phyloP scores from a whole-genome alignment of 2,888 invertebrate species.

The Drosophila nr. fundita region DNA sequence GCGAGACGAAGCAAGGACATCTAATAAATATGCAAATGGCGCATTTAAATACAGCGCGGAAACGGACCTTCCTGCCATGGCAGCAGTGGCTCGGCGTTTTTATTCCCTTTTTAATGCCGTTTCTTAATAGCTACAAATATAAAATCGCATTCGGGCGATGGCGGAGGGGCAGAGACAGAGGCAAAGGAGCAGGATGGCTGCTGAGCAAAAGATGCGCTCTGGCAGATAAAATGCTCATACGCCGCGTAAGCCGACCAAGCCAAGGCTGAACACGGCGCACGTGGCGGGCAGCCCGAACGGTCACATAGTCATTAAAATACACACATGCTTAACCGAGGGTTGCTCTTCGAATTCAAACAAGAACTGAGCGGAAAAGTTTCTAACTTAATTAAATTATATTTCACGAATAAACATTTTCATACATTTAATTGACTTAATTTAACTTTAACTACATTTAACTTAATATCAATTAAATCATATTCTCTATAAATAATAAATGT shows the following conservation, averaged over 20 bases:
- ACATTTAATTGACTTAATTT: background rate
- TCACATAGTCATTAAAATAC: conserved; percentile 73
- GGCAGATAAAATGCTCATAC: conserved; percentile 71
- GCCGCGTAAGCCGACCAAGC: conserved; percentile 65
- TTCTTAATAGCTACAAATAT: conserved; percentile 79
- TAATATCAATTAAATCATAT: background rate
- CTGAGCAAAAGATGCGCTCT: conserved; percentile 55
- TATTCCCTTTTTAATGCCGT: conserved; percentile 69
- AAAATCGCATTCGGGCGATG: conserved; percentile 50
- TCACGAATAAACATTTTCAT: background rate
- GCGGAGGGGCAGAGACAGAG: background rate
- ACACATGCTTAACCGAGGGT: conserved; percentile 38
- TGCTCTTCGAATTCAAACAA: background rate
- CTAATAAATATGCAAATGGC: conserved; percentile 81
- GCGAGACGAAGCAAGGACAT: conserved; percentile 45
- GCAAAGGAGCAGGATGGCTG: background rate
- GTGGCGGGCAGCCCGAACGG: conserved; percentile 42
- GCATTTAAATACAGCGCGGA: conserved; percentile 67
- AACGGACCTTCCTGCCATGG: conserved; percentile 18
- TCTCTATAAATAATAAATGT: background rate
- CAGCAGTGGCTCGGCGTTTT: conserved; percentile 27
- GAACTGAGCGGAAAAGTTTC: too few species aligned
- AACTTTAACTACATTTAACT: background rate
- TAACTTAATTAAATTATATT: background rate
- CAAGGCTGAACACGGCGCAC: conserved; percentile 62